Evolutionary conservation across 2,888 invertebrate genomes (phyloP), one percentile per base, ranked within the genome.

Genomic region (Xestia sexstrigata): DNA sequence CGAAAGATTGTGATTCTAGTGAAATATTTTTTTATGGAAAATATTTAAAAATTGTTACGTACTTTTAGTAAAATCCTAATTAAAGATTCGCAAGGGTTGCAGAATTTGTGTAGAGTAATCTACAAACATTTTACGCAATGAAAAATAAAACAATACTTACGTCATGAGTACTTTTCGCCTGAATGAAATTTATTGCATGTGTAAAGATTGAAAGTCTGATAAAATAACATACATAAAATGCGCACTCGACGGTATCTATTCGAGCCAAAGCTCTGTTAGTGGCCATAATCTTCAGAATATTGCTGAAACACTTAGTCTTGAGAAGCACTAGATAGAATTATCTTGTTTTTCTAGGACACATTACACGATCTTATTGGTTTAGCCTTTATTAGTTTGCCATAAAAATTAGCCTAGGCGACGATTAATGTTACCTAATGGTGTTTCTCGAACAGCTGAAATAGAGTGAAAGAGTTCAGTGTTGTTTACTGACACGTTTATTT

Each of bases 251-350:
- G 42, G 49, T 58, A 68, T 15, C 42, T 80, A 58, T 49, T 76
- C 23, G 52, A 73, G 49, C 58, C 76, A 70, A 80, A 79, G 79
- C 70, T 70, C 55, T 74, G 47, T 42, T 58, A 67, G 80, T 83
- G 75, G 83, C 83, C 83, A 83, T 83, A n/a, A 82, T 73, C 26
- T 76, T 76, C 39, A 71, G 60, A 68, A 63, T 55, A 63, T 42
- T 72, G n/a, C n/a, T n/a, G n/a, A n/a, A n/a, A n/a, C 65, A 76
- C 39, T 49, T 74, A 76, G 76, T 71, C 45, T 42, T 26, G 83
- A 65, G 65, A 58, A 52, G 58, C 66, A 66, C 71, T 67, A 67
- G 52, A 67, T 76, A 75, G 20, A 5, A 26, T 62, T 68, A 76
- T 76, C 47, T 62, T 69, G 26, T 83, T 83, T 63, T 52, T 47